Evolutionary conservation across 2,113 vertebrate species (phyloP), one percentile per base, ranked within the genome.

Genomic region (Labeo catla): DNA sequence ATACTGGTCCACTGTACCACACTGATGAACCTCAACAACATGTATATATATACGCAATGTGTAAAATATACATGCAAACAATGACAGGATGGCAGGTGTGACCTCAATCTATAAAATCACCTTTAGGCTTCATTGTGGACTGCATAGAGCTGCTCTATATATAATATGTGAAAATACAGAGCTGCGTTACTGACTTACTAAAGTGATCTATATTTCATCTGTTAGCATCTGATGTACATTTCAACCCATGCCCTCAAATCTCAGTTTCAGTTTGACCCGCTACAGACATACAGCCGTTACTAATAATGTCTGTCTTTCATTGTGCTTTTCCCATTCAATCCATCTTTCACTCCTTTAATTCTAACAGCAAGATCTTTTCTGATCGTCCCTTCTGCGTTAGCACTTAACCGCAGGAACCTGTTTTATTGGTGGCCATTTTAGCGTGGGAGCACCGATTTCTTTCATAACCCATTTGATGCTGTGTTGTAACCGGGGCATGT

Each of bases 401-500:
- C 91, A 90, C 89, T 92, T 89, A 89, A 90, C 84, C 86, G 90
- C 84, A 86, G 86, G 90, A 93, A 91, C 91, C 87, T 88, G 90
- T 89, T 91, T 88, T 91, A 91, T 85, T 90, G 90, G 89, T 90
- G 89, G 63, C 12, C 6, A 84, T 61, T 84, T 93, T 88, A 34
- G 86, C 86, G 84, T 43, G 88, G 87, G 89, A 91, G 87, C 73
- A 82, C 79, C 91, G 93, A 94, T 94, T 95, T 94, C 93, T 84
- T 89, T 63, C 0, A 0, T 83, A 0, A 47, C 87, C 86, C 66
- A 39, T 81, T 70, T 76, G 83, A 72, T 89, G 88, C 88, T 85
- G 45, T 78, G 80, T 90, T 90, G 84, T 86, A 86, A 88, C 87
- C 21, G 2, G 65, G 65, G 50, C 79, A 81, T 87, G 89, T 88